A percentile compares a stretch with the other conserved stretches of the same genome.
Evolutionary conservation across 1,140 invertebrate species (phyloP).

Genomic region (Papilio polytes): DNA sequence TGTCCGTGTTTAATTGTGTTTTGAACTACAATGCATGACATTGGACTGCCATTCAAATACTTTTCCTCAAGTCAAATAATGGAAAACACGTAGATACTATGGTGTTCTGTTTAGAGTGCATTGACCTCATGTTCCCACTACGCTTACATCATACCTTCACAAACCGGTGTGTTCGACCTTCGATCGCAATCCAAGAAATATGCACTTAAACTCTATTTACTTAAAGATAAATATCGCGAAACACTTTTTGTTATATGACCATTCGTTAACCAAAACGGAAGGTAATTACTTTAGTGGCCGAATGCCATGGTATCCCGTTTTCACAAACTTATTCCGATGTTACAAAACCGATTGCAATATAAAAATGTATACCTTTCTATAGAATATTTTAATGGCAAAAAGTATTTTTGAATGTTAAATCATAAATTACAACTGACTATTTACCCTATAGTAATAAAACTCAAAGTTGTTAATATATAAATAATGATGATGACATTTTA

Average conservation of each 20-base stretch:
- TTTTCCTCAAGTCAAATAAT: conserved; percentile 10
- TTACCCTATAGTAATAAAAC: too few relatives aligned
- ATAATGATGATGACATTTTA: too few relatives aligned
- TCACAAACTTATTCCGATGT: conserved; percentile 39
- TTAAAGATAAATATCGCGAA: conserved; percentile 42
- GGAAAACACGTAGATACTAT: conserved; percentile 20
- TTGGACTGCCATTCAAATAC: neutral
- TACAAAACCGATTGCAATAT: neutral
- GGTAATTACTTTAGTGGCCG: conserved; percentile 44
- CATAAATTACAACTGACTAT: neutral
- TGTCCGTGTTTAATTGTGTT: too few relatives aligned
- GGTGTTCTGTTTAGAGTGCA: conserved; percentile 45
- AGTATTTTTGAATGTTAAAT: neutral
- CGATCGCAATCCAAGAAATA: conserved; percentile 31
- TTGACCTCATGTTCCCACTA: conserved; percentile 40
- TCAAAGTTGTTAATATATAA: too few relatives aligned
- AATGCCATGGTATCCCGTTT: conserved; percentile 43
- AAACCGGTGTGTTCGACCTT: conserved; percentile 46
- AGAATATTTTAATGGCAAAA: neutral
- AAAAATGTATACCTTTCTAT: neutral
- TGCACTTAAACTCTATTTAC: neutral
- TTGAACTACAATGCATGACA: too few relatives aligned
- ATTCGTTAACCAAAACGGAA: conserved; percentile 5
- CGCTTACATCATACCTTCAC: conserved; percentile 49
- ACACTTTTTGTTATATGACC: neutral